Percentiles rank a stretch among this genome's conserved stretches.
Evolutionary conservation across 2,797 vertebrate genomes (phyloP).

Genomic region (Crenichthys baileyi): DNA sequence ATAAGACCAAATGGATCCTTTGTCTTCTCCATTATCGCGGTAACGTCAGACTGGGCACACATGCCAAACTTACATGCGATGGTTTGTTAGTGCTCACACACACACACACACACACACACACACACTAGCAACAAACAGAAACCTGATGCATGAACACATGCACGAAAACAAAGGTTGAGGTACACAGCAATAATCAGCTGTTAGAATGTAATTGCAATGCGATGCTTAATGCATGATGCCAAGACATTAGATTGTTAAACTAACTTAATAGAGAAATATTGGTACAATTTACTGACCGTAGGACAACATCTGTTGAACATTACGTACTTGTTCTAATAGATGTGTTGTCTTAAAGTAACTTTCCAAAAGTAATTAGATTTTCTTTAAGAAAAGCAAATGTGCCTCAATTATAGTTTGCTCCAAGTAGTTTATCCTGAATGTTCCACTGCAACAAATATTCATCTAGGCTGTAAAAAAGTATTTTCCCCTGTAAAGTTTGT

Average conservation of each 20-base stretch:
- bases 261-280: not conserved
- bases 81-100: not conserved
- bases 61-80: not conserved
- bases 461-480: not conserved
- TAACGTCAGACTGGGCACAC: slow-evolving; percentile 29
- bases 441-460: not conserved
- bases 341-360: not conserved
- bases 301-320: not conserved
- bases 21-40: slow-evolving; percentile 60
- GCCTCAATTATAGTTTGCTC: not conserved
- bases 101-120: not conserved
- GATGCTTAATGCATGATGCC: not conserved
- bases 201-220: not conserved
- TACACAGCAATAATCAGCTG: slow-evolving; percentile 22
- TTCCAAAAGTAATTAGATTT: not conserved
- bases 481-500: not conserved
- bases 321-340: not conserved
- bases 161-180: slow-evolving; percentile 20
- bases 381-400: not conserved
- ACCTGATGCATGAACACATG: not conserved
- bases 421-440: not conserved
- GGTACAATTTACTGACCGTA: not conserved
- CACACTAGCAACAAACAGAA: slow-evolving; percentile 5
- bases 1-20: slow-evolving; percentile 68
- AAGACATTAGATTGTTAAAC: slow-evolving; percentile 4